phyloP scores from a whole-genome alignment of 2,888 invertebrate genomes.

The Margaritifera margaritifera region DNA sequence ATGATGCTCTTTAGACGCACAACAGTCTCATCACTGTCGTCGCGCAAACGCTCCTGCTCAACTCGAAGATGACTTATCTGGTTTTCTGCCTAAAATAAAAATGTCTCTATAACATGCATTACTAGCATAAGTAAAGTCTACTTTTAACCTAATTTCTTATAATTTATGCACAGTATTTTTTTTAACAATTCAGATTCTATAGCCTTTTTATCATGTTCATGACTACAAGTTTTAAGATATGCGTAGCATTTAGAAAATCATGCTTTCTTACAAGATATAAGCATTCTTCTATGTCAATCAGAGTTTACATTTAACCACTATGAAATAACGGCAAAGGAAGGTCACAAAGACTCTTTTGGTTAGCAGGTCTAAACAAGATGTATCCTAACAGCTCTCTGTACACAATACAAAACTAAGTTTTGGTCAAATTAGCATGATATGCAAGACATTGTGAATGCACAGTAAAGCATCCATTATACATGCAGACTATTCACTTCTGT shows the following conservation, averaged over 20 bases:
- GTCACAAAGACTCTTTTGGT: no score
- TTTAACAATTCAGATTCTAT: no score
- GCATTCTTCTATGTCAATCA: not conserved
- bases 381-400: no score
- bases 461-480: no score
- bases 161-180: no score
- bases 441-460: no score
- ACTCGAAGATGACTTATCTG: slow-evolving; percentile 59
- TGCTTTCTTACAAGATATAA: not conserved
- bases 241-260: not conserved
- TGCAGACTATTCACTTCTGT: no score
- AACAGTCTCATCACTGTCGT: slow-evolving; percentile 77
- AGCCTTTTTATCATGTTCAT: not conserved
- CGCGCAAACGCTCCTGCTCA: slow-evolving; percentile 71
- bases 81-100: slow-evolving; percentile 69
- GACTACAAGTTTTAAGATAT: not conserved
- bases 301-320: no score
- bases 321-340: no score
- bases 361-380: no score
- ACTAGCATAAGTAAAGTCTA: not conserved
- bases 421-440: no score
- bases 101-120: not conserved
- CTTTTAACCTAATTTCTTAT: not conserved
- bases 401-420: no score
- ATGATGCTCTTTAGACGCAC: slow-evolving; percentile 73